phyloP scores from a whole-genome alignment of 2,113 vertebrate species.

The Triplophysa rosa region DNA sequence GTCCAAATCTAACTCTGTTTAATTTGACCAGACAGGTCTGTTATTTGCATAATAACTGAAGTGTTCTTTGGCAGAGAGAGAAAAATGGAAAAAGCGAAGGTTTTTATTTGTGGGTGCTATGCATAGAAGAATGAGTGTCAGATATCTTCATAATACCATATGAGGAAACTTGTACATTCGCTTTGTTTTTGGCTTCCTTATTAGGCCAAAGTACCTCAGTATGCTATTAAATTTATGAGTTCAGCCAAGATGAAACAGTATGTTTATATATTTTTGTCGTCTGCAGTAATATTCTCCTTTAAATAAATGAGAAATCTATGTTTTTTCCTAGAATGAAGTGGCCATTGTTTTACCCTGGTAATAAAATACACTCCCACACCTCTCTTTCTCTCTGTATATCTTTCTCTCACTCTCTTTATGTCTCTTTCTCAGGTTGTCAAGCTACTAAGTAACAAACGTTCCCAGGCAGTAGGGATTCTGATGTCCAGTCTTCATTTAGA shows the following conservation, averaged over 20 bases:
- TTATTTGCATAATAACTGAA: slow-evolving; percentile 56
- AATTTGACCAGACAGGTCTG: slow-evolving; percentile 49
- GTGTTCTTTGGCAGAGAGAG: slow-evolving; percentile 27
- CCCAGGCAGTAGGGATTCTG: slow-evolving; percentile 89
- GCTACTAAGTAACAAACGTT: slow-evolving; percentile 94
- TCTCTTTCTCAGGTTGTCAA: slow-evolving; percentile 83
- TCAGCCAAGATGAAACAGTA: slow-evolving; percentile 22
- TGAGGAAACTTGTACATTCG: slow-evolving; percentile 25
- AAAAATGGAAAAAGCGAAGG: not conserved
- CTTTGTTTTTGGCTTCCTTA: slow-evolving; percentile 23
- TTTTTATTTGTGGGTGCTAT: slow-evolving; percentile 31
- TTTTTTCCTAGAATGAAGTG: not conserved
- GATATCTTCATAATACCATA: slow-evolving; percentile 43
- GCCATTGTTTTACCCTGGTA: not conserved
- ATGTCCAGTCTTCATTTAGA: slow-evolving; percentile 80
- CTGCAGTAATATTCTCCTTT: slow-evolving; percentile 11
- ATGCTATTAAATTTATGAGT: slow-evolving; percentile 33
- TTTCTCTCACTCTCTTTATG: not conserved
- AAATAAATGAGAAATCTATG: not conserved
- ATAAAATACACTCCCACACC: not conserved
- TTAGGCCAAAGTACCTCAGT: slow-evolving; percentile 27
- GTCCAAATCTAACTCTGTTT: slow-evolving; percentile 43
- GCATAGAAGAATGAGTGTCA: slow-evolving; percentile 27
- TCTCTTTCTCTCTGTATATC: slow-evolving; percentile 15
- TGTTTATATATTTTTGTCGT: slow-evolving; percentile 31